phyloP scores from a whole-genome alignment of 30 jellyfish, hydroid and myxozoan species.

The Pelagia noctiluca region DNA sequence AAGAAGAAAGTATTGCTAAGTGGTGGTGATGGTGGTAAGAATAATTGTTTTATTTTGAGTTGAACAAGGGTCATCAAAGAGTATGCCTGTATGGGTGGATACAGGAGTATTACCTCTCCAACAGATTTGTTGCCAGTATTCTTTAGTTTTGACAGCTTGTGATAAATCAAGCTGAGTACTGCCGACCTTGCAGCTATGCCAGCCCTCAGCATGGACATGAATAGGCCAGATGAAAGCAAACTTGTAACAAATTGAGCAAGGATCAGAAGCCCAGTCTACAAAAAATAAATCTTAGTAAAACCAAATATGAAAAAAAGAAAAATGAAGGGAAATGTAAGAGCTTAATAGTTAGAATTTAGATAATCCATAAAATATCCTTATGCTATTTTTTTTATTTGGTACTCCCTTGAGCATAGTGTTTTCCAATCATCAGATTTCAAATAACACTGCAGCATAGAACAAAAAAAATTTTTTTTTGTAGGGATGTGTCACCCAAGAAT shows the following conservation, averaged over 20 bases:
- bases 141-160: slow-evolving; percentile 55
- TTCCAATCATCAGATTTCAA: no score
- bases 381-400: not conserved
- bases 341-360: not conserved
- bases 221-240: slow-evolving; percentile 17
- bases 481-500: no score
- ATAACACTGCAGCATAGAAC: no score
- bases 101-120: slow-evolving; percentile 71
- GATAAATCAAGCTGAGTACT: slow-evolving; percentile 61
- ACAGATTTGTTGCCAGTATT: slow-evolving; percentile 80
- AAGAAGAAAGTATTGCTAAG: not conserved
- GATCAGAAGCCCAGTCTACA: slow-evolving; percentile 42
- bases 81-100: not conserved
- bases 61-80: not conserved
- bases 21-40: no score
- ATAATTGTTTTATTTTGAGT: not conserved
- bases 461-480: no score
- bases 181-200: slow-evolving; percentile 75
- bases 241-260: slow-evolving; percentile 10
- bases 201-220: slow-evolving; percentile 33
- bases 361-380: not conserved
- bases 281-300: no score
- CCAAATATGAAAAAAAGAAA: no score
- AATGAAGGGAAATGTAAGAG: no score
- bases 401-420: no score